Percentiles rank a stretch among this genome's conserved stretches.
These are phyloP conservation scores for Cebidichthys violaceus DNA, from an alignment of 2,113 vertebrate species.

Conservation along the genomic window DNA sequence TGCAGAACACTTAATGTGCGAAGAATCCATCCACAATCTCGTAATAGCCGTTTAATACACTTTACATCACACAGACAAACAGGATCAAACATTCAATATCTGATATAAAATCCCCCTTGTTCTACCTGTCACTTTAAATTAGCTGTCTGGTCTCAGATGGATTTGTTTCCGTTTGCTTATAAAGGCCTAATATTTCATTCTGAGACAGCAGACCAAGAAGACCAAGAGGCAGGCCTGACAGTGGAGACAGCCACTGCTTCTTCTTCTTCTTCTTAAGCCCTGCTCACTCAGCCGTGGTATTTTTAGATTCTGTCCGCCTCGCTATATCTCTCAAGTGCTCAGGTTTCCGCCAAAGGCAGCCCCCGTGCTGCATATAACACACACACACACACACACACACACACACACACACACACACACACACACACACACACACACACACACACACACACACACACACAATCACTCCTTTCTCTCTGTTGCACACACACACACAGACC, in stretches of 20 bases:
- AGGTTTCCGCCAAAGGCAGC: slow-evolving; percentile 63
- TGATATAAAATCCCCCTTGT: slow-evolving; percentile 30
- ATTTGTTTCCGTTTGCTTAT: slow-evolving; percentile 66
- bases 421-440: slow-evolving; percentile 24
- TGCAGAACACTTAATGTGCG: not conserved
- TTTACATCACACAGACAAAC: slow-evolving; percentile 55
- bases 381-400: slow-evolving; percentile 14
- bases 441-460: slow-evolving; percentile 15
- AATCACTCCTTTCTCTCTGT: slow-evolving; percentile 7
- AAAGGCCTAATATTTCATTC: slow-evolving; percentile 59
- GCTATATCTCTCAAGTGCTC: slow-evolving; percentile 68
- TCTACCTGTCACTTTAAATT: slow-evolving; percentile 63
- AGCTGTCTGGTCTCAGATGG: slow-evolving; percentile 57
- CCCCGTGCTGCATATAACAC: slow-evolving; percentile 50
- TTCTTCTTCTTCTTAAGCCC: slow-evolving; percentile 53
- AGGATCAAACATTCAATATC: slow-evolving; percentile 56
- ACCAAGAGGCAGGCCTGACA: slow-evolving; percentile 50
- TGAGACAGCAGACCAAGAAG: slow-evolving; percentile 49
- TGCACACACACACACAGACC: slow-evolving; percentile 3
- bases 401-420: slow-evolving; percentile 26
- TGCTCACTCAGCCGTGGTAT: slow-evolving; percentile 71
- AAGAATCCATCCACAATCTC: slow-evolving; percentile 25
- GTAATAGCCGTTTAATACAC: slow-evolving; percentile 46
- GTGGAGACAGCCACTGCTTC: slow-evolving; percentile 50
- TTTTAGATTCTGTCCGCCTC: slow-evolving; percentile 76